Percentiles rank a stretch among this genome's conserved stretches.
Evolutionary conservation across 2,797 vertebrate genomes (phyloP).

Genomic region (Chrysocyon brachyurus): DNA sequence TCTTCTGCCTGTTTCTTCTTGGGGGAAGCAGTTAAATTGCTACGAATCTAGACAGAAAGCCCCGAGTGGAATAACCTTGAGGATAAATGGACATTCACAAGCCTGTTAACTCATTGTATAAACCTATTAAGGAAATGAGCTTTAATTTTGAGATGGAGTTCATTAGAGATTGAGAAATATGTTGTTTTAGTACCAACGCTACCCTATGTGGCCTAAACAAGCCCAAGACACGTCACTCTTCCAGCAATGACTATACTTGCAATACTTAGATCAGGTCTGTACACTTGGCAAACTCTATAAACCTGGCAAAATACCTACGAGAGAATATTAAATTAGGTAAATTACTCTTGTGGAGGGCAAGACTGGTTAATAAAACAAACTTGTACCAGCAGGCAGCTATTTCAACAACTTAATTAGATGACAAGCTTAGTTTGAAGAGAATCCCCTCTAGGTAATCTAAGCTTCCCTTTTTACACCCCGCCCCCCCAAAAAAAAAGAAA

Average conservation of each 20-base stretch:
- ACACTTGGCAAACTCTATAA: neutral
- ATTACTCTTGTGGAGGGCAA: constrained; percentile 52
- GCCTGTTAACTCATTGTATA: constrained; percentile 76
- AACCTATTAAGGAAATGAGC: constrained; percentile 79
- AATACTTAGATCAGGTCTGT: constrained; percentile 70
- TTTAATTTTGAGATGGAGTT: constrained; percentile 76
- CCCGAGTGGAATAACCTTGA: constrained; percentile 48
- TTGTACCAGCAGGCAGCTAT: constrained; percentile 69
- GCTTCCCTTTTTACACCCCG: neutral
- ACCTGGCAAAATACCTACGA: constrained; percentile 65
- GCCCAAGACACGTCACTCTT: constrained; percentile 62
- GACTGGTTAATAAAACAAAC: constrained; percentile 73
- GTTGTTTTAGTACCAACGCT: constrained; percentile 53
- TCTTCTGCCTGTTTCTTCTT: neutral
- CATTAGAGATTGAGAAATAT: constrained; percentile 72
- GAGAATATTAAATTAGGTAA: constrained; percentile 64
- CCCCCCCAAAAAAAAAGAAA: neutral
- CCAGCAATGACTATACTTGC: constrained; percentile 58
- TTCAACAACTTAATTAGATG: constrained; percentile 69
- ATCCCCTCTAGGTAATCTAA: constrained; percentile 49
- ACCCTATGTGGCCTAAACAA: constrained; percentile 62
- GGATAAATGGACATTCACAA: constrained; percentile 75
- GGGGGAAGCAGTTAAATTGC: constrained; percentile 39
- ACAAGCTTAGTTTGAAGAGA: constrained; percentile 71
- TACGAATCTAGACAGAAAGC: constrained; percentile 24